Conservation (phyloP, 2,797 vertebrate genomes). For the Rhinophrynus dorsalis region DNA sequence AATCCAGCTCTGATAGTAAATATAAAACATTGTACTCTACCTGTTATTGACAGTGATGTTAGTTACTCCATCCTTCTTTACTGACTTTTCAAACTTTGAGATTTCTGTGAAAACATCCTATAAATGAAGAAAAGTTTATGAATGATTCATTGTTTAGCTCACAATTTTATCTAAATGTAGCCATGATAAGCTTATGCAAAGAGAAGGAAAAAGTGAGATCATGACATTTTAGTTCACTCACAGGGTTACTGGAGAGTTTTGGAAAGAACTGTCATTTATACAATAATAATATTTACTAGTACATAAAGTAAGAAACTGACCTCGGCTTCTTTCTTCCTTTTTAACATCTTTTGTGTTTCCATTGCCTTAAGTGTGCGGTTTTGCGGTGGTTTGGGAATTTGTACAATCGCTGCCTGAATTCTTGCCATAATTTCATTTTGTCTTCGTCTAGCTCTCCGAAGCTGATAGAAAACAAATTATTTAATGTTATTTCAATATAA, state of each 20-base stretch:
- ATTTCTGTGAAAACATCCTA: conserved; percentile 81
- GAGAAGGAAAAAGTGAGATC: not conserved
- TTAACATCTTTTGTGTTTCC: conserved; percentile 67
- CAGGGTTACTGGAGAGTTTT: not conserved
- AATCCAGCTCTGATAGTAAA: not conserved
- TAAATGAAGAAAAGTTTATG: conserved; percentile 9
- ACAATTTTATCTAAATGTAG: not conserved
- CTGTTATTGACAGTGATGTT: conserved; percentile 56
- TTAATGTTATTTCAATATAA: not conserved
- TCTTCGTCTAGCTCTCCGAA: conserved; percentile 60
- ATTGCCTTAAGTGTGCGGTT: conserved; percentile 63
- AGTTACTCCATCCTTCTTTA: conserved; percentile 60
- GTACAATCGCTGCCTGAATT: conserved; percentile 69
- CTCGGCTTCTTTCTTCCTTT: conserved; percentile 77
- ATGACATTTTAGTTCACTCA: not conserved
- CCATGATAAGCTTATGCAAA: too few species aligned
- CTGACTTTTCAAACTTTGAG: conserved; percentile 79
- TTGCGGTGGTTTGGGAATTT: conserved; percentile 72
- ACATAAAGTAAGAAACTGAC: conserved; percentile 61
- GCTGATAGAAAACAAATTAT: conserved; percentile 55
- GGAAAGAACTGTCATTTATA: not conserved
- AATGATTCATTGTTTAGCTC: not conserved
- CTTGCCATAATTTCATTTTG: conserved; percentile 72
- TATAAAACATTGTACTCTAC: conserved; percentile 50
- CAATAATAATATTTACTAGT: not conserved